A percentile compares a stretch with the other conserved stretches of the same genome.
Conservation (phyloP, 2,113 vertebrate species). For the Gallinago media region DNA sequence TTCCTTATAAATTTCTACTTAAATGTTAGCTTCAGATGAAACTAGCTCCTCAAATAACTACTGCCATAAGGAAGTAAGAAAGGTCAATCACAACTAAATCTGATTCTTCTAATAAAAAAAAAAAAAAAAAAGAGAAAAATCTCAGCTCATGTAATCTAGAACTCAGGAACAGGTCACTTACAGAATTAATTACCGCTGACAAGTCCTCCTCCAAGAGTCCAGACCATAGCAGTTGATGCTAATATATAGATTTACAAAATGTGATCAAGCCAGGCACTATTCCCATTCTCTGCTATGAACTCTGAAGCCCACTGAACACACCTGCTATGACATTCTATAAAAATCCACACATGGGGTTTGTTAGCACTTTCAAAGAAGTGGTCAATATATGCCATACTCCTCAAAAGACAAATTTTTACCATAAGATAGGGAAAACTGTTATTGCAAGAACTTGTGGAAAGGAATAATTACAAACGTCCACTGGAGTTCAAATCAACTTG, state of each 20-base stretch:
- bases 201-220: background rate
- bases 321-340: background rate
- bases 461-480: background rate
- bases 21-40: background rate
- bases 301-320: background rate
- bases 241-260: background rate
- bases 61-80: background rate
- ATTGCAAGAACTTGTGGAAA: background rate
- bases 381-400: accelerated
- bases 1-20: background rate
- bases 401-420: background rate
- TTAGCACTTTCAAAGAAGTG: background rate
- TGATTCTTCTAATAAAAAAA: background rate
- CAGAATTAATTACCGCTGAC: background rate
- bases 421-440: background rate
- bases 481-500: background rate
- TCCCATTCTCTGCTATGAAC: background rate
- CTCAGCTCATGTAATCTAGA: background rate
- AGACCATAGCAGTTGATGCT: background rate
- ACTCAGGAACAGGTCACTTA: background rate
- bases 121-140: background rate
- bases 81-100: background rate
- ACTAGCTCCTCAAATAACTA: background rate
- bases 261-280: background rate
- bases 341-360: background rate